phyloP scores from a whole-genome alignment of 37 sponge, comb jelly and placozoan species.

The Eunapius fragilis region DNA sequence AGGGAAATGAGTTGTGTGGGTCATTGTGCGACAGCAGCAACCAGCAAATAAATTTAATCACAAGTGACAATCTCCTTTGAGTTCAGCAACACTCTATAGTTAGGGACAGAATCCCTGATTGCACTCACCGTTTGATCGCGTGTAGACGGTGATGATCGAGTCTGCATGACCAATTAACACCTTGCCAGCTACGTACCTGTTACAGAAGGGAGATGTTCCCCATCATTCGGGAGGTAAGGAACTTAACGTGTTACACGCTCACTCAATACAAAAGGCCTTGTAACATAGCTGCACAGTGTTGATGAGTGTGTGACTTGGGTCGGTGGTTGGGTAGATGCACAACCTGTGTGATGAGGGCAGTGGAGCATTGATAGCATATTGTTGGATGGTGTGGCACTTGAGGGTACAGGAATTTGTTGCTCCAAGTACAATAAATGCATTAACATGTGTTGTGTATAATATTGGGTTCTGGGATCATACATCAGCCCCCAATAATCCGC shows the following conservation, averaged over 20 bases:
- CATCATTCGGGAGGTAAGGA: background rate
- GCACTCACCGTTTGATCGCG: conserved; percentile 38
- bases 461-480: too few species aligned
- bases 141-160: conserved; percentile 43
- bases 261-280: conserved; percentile 53
- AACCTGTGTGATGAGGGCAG: too few species aligned
- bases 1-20: background rate
- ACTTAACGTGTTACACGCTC: background rate
- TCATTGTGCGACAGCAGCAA: background rate
- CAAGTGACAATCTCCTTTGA: background rate
- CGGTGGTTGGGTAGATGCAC: conserved; percentile 46
- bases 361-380: too few species aligned
- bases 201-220: background rate
- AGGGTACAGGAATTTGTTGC: too few species aligned
- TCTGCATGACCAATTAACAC: conserved; percentile 31
- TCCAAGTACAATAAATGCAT: too few species aligned
- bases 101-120: background rate
- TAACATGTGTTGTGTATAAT: too few species aligned
- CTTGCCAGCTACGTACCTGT: conserved; percentile 1
- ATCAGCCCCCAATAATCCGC: too few species aligned
- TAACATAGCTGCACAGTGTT: conserved; percentile 23
- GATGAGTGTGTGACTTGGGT: conserved; percentile 47
- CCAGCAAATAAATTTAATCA: background rate
- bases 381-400: too few species aligned
- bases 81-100: background rate